Base-by-base conservation (phyloP, 2,797 vertebrate genomes). In the Coilia nasus region DNA sequence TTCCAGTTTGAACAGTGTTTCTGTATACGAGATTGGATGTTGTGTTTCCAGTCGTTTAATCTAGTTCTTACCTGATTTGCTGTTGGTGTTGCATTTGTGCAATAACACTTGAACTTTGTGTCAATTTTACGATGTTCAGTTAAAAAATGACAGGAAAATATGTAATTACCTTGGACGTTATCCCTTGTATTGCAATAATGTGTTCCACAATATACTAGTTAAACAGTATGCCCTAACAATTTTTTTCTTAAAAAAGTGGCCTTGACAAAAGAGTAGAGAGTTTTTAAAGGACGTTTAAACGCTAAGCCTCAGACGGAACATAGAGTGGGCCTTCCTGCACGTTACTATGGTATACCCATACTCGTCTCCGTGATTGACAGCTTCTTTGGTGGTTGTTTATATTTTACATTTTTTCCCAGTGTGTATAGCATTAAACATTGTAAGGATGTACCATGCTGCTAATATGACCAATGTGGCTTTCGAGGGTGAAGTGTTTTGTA, bases 91-190 rank as follows among this genome's bases (percentile, higher is more conserved):
- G 71, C 71, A 78, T 78, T 78, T 78, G 71, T 44, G 35, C 71
- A 78, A 78, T 78, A 78, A 78, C 71, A 78, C 31, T 35, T 75
- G 67, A 41, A 75, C 67, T 44, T 78, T 78, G 71, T 78, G 71
- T 78, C 17, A 78, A 44, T 44, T 41, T 78, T 44, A 44, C 17
- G 35, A 19, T 78, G 71, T 78, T 78, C 71, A 19, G 71, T 78
- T 44, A 78, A 44, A 35, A 44, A 78, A 21, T 1, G 15, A 44
- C 15, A 78, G 35, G 19, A 14, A 6, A 44, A 78, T 78, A 78
- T 78, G 71, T 44, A 21, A 78, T 78, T 44, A 44, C 35, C 35
- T 41, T 78, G 35, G 35, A 78, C 71, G 21, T 44, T 5, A 44
- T 21, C 35, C 35, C 35, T 78, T 78, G 71, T 78, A 78, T 78